Evolutionary conservation across 2,888 invertebrate genomes (phyloP), one percentile per base, ranked within the genome.

Genomic region (Tinea semifulvella): DNA sequence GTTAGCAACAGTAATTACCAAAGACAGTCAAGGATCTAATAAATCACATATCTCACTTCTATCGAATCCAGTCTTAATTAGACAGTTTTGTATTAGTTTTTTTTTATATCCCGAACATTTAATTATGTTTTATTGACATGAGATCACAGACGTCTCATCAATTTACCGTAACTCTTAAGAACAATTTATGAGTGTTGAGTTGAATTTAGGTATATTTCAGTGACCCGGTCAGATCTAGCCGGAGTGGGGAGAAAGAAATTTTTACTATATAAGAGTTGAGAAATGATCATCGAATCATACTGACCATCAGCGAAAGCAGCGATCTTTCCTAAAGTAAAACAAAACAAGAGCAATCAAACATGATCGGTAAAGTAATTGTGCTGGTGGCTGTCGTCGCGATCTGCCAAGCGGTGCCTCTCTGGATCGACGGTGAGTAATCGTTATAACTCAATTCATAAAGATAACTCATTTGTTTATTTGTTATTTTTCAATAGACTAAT

Each of bases 221-320:
- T 68, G 66, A 69, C 69, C 68, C 58, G 67, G 61, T 66, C 57
- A 55, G 50, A 42, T 49, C 5, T 19, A 40, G 18, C 7, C 13
- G 31, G 36, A 22, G 73, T 68, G 73, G 77, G 72, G 71, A 66
- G 49, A 57, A 60, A 59, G 55, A 58, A 59, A 52, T 60, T 58
- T 58, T 55, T 58, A 56, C 67, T 77, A 79, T 79, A 77, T 67
- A 77, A 68, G 60, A 62, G 53, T 60, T 62, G 63, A 44, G 72
- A 67, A 64, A 68, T 68, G 68, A 61, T 67, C 61, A 65, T 65
- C 56, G 60, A 72, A 66, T 66, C 69, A 70, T 64, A 61, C 55
- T 55, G 60, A 63, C 53, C 50, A 48, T 45, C 55, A 57, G 61
- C 60, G 63, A 68, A 72, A 75, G 68, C 61, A n/a, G 2, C n/a